phyloP scores from a whole-genome alignment of 2,113 vertebrate genomes.

The Phasianus colchicus region DNA sequence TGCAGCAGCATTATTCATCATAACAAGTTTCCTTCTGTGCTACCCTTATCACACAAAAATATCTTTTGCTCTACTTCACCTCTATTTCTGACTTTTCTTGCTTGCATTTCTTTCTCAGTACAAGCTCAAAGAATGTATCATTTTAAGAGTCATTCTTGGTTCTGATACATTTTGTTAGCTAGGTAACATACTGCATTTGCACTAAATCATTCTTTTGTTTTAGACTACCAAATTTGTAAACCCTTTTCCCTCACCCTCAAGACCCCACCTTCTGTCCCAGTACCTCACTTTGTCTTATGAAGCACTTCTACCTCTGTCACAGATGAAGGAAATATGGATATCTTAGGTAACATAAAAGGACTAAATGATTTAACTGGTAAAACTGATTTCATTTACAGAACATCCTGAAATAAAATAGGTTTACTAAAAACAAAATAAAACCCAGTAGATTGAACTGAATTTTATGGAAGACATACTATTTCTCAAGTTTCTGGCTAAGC shows the following conservation, averaged over 20 bases:
- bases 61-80: neutral
- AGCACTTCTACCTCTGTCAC: neutral
- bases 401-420: neutral
- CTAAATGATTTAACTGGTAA: neutral
- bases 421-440: neutral
- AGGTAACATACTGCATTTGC: neutral
- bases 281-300: neutral
- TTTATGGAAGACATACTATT: neutral
- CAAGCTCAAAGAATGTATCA: neutral
- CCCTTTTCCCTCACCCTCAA: neutral
- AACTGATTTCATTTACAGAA: neutral
- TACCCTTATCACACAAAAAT: neutral
- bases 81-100: neutral
- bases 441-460: neutral
- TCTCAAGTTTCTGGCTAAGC: neutral
- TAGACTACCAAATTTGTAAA: neutral
- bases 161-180: neutral
- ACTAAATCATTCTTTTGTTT: neutral
- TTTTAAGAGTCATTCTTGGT: neutral
- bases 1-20: neutral
- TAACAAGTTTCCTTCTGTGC: neutral
- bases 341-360: neutral
- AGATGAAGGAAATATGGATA: neutral
- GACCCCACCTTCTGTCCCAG: neutral
- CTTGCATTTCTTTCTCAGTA: neutral